Conservation (phyloP, 1,140 invertebrate genomes). For the Lasioglossum albipes region DNA sequence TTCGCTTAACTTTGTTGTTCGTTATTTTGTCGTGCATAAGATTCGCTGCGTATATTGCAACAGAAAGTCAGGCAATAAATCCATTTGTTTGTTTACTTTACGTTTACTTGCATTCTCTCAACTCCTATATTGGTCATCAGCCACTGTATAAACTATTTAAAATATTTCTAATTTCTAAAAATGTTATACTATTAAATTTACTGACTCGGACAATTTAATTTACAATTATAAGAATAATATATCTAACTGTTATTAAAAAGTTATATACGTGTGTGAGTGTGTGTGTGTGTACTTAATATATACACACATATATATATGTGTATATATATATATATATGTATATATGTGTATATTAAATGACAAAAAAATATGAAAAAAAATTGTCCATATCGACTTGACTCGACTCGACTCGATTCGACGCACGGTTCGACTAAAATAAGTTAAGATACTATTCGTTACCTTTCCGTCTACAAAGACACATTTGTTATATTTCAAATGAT, state of each 20-base stretch:
- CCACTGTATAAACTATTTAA: slow-evolving; percentile 17
- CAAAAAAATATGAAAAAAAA: slow-evolving; percentile 18
- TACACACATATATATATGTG: no score
- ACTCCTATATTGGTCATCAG: not conserved
- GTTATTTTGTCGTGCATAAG: slow-evolving; percentile 18
- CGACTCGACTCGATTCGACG: no score
- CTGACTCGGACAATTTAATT: slow-evolving; percentile 31
- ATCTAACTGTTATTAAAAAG: not conserved
- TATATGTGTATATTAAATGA: not conserved
- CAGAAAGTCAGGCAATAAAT: slow-evolving; percentile 21
- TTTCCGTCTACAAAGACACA: not conserved
- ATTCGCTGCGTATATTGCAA: slow-evolving; percentile 10
- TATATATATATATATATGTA: no score
- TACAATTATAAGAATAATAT: slow-evolving; percentile 30
- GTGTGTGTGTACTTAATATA: no score
- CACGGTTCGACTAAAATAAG: not conserved
- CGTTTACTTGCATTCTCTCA: not conserved
- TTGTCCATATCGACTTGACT: not conserved
- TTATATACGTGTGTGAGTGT: not conserved
- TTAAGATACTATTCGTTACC: slow-evolving; percentile 4
- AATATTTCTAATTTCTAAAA: slow-evolving; percentile 34
- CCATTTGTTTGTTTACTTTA: slow-evolving; percentile 1
- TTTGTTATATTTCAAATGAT: not conserved
- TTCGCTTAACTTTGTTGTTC: slow-evolving; percentile 11
- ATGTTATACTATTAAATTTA: slow-evolving; percentile 26